phyloP scores from a whole-genome alignment of 2,888 invertebrate species.

The Boloria selene region DNA sequence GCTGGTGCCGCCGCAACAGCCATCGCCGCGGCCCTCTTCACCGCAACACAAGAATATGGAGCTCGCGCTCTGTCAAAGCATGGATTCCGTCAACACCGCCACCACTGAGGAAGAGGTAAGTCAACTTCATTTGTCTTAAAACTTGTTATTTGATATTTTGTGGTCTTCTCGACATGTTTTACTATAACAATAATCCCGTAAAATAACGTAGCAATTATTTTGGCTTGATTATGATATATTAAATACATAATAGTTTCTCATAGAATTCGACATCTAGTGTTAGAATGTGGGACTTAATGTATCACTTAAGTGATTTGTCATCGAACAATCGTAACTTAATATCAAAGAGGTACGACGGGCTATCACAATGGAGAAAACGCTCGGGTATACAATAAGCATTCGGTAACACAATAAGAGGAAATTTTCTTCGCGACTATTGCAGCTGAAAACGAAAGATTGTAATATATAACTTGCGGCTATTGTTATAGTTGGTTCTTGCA shows the following conservation, averaged over 20 bases:
- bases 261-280: constrained; percentile 40
- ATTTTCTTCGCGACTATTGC: constrained; percentile 40
- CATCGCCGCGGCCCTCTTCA: constrained; percentile 68
- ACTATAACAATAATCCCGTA: no score
- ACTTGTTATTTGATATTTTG: no score
- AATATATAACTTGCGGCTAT: constrained; percentile 13
- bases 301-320: constrained; percentile 71
- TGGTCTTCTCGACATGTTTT: no score
- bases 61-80: constrained; percentile 95
- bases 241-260: background rate
- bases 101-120: constrained; percentile 98
- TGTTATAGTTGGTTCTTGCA: constrained; percentile 1
- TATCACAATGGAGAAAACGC: constrained; percentile 67
- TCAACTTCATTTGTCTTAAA: no score
- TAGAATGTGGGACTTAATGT: constrained; percentile 59
- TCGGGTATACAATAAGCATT: constrained; percentile 74
- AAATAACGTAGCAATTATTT: no score
- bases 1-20: constrained; percentile 68
- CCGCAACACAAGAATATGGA: constrained; percentile 80
- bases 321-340: constrained; percentile 67
- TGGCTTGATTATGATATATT: background rate
- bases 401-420: constrained; percentile 75
- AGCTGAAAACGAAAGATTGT: constrained; percentile 32
- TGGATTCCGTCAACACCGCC: constrained; percentile 98
- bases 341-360: constrained; percentile 57